A percentile compares a stretch with the other conserved stretches of the same genome.
These are phyloP conservation scores for Ptychoptera albimana DNA, from an alignment of 2,888 invertebrate genomes.

Conservation along the genomic window DNA sequence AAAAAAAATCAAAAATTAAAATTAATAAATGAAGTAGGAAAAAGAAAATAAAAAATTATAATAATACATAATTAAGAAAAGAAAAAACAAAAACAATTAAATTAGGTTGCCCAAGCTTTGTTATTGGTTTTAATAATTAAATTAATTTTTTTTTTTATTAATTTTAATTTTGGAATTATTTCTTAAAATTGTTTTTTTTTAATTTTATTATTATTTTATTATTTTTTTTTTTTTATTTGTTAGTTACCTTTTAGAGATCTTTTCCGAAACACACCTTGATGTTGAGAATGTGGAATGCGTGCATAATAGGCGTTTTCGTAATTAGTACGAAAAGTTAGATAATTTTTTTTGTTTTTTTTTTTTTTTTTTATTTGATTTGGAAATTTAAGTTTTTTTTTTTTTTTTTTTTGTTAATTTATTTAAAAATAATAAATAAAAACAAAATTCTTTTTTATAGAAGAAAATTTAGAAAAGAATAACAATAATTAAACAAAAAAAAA, in stretches of 20 bases:
- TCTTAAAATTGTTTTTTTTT: slow-evolving; percentile 9
- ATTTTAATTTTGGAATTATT: slow-evolving; percentile 5
- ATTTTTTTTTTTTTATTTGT: slow-evolving; percentile 19
- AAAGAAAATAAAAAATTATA: not conserved
- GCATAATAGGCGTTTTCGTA: slow-evolving; percentile 32
- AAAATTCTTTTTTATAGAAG: too few species aligned
- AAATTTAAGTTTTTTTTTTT: not conserved
- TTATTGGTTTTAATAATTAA: slow-evolving; percentile 31
- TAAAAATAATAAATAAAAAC: too few species aligned
- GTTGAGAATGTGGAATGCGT: slow-evolving; percentile 39
- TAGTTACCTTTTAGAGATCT: slow-evolving; percentile 92
- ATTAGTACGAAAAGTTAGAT: slow-evolving; percentile 36
- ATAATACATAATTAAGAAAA: slow-evolving; percentile 25
- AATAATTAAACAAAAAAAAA: too few species aligned
- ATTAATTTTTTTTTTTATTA: slow-evolving; percentile 9
- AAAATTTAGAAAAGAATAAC: too few species aligned
- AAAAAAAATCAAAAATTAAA: not conserved
- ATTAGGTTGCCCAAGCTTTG: slow-evolving; percentile 33
- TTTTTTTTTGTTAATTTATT: too few species aligned
- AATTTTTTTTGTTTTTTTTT: slow-evolving; percentile 10
- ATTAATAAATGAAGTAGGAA: not conserved
- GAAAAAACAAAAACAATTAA: slow-evolving; percentile 31
- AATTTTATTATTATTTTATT: slow-evolving; percentile 16
- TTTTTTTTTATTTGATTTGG: not conserved
- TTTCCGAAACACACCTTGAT: slow-evolving; percentile 85